Evolutionary conservation across 2,888 invertebrate genomes (phyloP), one percentile per base, ranked within the genome.

Genomic region (Amphipyra berbera): DNA sequence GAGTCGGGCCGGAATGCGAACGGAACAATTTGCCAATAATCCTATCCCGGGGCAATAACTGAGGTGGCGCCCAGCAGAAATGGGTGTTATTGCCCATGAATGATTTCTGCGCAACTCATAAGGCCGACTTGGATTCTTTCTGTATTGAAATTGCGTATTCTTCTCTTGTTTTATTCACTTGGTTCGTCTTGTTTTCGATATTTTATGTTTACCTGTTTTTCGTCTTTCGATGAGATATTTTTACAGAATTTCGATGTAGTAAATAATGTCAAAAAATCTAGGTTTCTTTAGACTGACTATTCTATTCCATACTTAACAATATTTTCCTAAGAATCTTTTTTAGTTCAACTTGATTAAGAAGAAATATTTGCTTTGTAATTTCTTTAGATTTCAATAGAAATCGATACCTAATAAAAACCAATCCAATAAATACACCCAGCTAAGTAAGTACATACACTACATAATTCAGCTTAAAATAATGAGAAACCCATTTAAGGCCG

Each of bases 11-110:
- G 90, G 92, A 92, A 93, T 91, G 91, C 88, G 90, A 89, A 87
- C 90, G 87, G 92, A 93, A 92, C 93, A 93, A 94, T 94, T 93
- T 92, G 90, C 93, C 93, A 94, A 93, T 93, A 93, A 92, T 92
- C 91, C 92, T 88, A 90, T 90, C 91, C 88, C 86, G 83, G 83
- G 87, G 90, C 90, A 90, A 92, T 93, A 92, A 91, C 92, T 85
- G 90, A 89, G 90, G 88, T 90, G 90, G 88, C 88, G 88, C 86
- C 86, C 86, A 88, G 81, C 88, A 88, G 89, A 90, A 92, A 91
- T 90, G 89, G 89, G 88, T 88, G 92, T 89, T 92, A 91, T 91
- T 89, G 86, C 84, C 88, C 88, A 90, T 91, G 89, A 91, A 90
- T 92, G 90, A 90, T 92, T 92, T 90, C 90, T 88, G 82, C 83